These are phyloP conservation scores for Phaetusa simplex DNA, from an alignment of 2,113 vertebrate genomes.

Conservation along the genomic window DNA sequence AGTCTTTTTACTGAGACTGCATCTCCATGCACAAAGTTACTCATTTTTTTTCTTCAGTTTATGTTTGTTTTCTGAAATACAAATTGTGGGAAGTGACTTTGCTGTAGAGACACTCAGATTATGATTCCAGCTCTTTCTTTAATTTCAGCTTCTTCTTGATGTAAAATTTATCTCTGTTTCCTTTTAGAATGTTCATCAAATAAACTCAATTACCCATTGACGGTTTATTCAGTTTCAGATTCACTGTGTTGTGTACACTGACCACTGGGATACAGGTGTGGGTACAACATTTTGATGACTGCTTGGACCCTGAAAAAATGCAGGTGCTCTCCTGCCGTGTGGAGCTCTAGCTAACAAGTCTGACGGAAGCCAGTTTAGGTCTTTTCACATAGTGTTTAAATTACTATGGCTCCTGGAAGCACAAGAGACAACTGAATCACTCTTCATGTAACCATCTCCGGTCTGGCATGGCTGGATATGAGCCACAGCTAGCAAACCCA, in stretches of 20 bases:
- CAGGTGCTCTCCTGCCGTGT: background rate
- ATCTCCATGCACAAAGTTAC: background rate
- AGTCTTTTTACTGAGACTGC: background rate
- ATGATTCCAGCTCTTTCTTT: background rate
- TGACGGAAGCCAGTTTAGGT: background rate
- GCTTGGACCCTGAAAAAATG: background rate
- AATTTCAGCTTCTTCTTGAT: background rate
- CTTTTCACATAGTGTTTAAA: background rate
- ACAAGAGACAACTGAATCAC: background rate
- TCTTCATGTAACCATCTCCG: background rate
- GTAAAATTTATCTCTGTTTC: background rate
- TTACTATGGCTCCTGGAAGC: background rate
- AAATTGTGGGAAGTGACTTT: background rate
- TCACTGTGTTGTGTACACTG: background rate
- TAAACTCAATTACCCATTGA: background rate
- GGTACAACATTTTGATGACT: background rate
- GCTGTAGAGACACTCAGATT: background rate
- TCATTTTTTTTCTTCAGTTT: background rate
- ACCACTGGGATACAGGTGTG: background rate
- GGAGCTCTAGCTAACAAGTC: background rate
- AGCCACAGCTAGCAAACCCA: background rate
- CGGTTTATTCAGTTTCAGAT: background rate
- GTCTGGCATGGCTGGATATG: background rate
- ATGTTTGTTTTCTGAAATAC: background rate
- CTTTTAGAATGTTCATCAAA: background rate